Percentiles rank a stretch among this genome's conserved stretches.
Conservation (phyloP, 2,888 invertebrate species). For the Lasioglossum pauxillum region DNA sequence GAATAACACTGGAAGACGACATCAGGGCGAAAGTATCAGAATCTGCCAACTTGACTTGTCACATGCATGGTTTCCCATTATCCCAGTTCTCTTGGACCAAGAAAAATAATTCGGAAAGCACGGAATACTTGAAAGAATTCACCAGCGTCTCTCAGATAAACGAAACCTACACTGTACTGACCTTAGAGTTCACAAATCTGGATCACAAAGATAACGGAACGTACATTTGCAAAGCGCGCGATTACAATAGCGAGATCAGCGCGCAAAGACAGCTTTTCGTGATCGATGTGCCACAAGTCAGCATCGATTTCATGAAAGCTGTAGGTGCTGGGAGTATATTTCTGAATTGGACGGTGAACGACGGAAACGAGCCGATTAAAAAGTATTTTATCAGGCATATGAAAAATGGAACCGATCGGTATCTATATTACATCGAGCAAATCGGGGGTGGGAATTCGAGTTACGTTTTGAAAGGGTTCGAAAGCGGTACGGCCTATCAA, state of each 20-base stretch:
- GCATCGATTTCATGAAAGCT: conserved; percentile 90
- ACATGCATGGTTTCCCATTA: conserved; percentile 87
- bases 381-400: conserved; percentile 86
- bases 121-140: conserved; percentile 81
- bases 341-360: conserved; percentile 92
- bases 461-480: conserved; percentile 88
- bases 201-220: conserved; percentile 91
- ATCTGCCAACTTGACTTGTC: conserved; percentile 86
- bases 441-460: conserved; percentile 89
- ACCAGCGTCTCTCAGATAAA: conserved; percentile 84
- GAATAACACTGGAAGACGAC: conserved; percentile 84
- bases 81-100: conserved; percentile 87
- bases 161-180: conserved; percentile 87
- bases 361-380: conserved; percentile 90
- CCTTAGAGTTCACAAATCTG: conserved; percentile 86
- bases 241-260: conserved; percentile 84
- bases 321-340: conserved; percentile 91
- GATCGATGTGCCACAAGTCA: conserved; percentile 89
- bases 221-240: conserved; percentile 84
- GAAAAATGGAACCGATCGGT: conserved; percentile 86
- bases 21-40: conserved; percentile 86
- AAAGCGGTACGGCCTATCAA: conserved; percentile 88
- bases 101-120: conserved; percentile 85
- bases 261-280: conserved; percentile 86
- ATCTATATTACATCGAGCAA: conserved; percentile 87